A percentile compares a stretch with the other conserved stretches of the same genome.
Conservation (phyloP, 2,797 vertebrate species). For the Halcyon leucocephala region DNA sequence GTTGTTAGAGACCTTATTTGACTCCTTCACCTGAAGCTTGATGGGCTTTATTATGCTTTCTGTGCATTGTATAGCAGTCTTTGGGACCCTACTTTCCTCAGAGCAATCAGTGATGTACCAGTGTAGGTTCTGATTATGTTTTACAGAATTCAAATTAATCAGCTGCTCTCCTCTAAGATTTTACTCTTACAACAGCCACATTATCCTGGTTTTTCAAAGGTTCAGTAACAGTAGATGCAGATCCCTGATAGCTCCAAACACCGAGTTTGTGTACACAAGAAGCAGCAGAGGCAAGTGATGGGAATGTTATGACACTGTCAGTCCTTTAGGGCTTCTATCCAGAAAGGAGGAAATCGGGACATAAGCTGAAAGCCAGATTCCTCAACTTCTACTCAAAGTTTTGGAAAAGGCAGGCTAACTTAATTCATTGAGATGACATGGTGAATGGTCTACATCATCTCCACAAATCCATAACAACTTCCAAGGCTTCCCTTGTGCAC, state of each 20-base stretch:
- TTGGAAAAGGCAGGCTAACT: not conserved
- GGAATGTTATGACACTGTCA: not conserved
- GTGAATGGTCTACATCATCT: not conserved
- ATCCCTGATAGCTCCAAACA: not conserved
- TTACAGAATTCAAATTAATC: slow-evolving; percentile 46
- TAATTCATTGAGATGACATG: not conserved
- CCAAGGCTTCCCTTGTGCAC: not conserved
- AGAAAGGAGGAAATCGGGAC: not conserved
- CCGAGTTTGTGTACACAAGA: not conserved
- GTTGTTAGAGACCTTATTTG: slow-evolving; percentile 42
- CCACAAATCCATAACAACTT: not conserved
- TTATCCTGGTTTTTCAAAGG: not conserved
- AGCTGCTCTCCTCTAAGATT: not conserved
- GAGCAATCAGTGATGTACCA: not conserved
- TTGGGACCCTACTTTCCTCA: slow-evolving; percentile 25
- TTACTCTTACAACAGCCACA: not conserved
- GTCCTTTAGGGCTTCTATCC: not conserved
- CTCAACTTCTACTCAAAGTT: not conserved
- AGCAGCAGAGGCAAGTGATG: not conserved
- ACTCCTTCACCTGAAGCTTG: slow-evolving; percentile 44
- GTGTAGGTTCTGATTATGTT: slow-evolving; percentile 5
- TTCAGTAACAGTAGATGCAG: not conserved
- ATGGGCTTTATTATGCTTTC: slow-evolving; percentile 28
- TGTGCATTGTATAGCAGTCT: not conserved
- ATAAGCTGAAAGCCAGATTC: not conserved